Percentiles rank a stretch among this genome's conserved stretches.
Conservation (phyloP, 2,888 invertebrate genomes). For the Agrotis segetum region DNA sequence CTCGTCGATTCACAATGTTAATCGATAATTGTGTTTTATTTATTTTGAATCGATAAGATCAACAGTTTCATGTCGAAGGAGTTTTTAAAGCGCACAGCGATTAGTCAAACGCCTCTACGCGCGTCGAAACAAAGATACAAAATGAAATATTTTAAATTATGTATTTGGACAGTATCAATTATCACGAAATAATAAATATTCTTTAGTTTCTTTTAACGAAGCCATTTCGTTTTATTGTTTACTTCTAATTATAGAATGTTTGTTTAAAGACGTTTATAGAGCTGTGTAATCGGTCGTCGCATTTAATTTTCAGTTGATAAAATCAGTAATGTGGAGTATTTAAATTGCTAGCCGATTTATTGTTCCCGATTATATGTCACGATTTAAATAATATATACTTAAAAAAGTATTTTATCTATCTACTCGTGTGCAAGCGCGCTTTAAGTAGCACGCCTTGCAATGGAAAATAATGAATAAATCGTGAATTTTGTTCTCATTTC, state of each 20-base stretch:
- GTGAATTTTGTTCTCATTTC: conserved; percentile 50
- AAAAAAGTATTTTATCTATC: conserved; percentile 45
- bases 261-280: conserved; percentile 21
- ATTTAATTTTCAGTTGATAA: conserved; percentile 52
- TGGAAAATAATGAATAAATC: conserved; percentile 51
- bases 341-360: conserved; percentile 51
- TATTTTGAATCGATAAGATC: conserved; percentile 55
- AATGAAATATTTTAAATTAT: conserved; percentile 45
- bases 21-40: conserved; percentile 51
- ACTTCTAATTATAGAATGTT: conserved; percentile 54
- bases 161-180: conserved; percentile 52
- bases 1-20: conserved; percentile 30
- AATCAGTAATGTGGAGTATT: conserved; percentile 49
- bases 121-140: conserved; percentile 40
- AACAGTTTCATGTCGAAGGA: conserved; percentile 31
- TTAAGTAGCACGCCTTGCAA: conserved; percentile 32
- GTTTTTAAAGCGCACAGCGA: conserved; percentile 38
- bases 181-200: conserved; percentile 51
- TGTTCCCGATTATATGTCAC: conserved; percentile 26
- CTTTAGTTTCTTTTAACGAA: conserved; percentile 40
- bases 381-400: conserved; percentile 42
- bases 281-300: conserved; percentile 15
- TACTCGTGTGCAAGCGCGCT: conserved; percentile 17
- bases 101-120: conserved; percentile 58
- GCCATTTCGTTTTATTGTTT: conserved; percentile 45